These are phyloP conservation scores for Euthynnus affinis DNA, from an alignment of 2,797 vertebrate species.

Conservation along the genomic window DNA sequence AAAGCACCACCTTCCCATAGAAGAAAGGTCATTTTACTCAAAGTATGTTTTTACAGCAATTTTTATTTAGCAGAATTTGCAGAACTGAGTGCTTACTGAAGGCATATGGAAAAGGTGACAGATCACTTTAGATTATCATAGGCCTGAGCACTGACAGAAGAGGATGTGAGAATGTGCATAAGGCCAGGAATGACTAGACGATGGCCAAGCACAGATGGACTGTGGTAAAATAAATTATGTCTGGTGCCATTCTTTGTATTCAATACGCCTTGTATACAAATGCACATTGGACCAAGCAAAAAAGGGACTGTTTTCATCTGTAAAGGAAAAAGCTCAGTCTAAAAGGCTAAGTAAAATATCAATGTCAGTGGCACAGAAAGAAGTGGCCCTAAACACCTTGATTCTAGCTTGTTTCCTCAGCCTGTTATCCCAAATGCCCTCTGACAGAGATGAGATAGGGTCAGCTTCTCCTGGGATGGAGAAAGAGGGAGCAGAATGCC, in stretches of 20 bases:
- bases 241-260: slow-evolving; percentile 17
- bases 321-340: background rate
- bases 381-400: slow-evolving; percentile 57
- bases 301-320: slow-evolving; percentile 28
- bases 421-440: slow-evolving; percentile 66
- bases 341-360: slow-evolving; percentile 49
- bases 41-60: slow-evolving; percentile 39
- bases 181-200: slow-evolving; percentile 10
- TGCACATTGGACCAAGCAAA: background rate
- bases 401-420: slow-evolving; percentile 51
- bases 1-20: slow-evolving; percentile 53
- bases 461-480: slow-evolving; percentile 44
- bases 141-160: slow-evolving; percentile 9
- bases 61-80: slow-evolving; percentile 44
- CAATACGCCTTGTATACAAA: slow-evolving; percentile 3
- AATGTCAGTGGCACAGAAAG: slow-evolving; percentile 21
- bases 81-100: slow-evolving; percentile 38
- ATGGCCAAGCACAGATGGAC: slow-evolving; percentile 12
- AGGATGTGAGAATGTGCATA: slow-evolving; percentile 8
- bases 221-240: slow-evolving; percentile 19
- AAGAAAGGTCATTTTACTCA: slow-evolving; percentile 54
- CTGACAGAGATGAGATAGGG: slow-evolving; percentile 53
- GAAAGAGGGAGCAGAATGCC: slow-evolving; percentile 24
- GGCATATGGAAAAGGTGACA: slow-evolving; percentile 23
- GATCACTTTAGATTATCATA: slow-evolving; percentile 9